These are phyloP conservation scores for Pangasius sanitwongsei DNA, from an alignment of 2,797 vertebrate species.

Conservation along the genomic window DNA sequence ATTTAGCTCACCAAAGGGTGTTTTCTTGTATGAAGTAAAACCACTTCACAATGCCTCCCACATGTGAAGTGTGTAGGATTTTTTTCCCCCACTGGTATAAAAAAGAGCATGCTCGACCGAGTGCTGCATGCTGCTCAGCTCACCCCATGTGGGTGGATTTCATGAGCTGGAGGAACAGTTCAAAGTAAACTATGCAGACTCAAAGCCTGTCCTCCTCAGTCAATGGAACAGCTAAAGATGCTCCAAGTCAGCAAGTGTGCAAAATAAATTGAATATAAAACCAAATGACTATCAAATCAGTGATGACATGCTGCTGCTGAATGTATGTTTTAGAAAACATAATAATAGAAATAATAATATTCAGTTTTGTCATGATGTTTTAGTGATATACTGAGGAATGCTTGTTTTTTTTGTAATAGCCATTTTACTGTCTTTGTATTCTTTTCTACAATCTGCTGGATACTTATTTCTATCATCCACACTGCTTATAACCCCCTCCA, in stretches of 20 bases:
- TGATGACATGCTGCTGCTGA: neutral
- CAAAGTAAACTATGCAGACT: constrained; percentile 52
- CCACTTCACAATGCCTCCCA: constrained; percentile 71
- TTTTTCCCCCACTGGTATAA: constrained; percentile 57
- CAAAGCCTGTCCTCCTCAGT: constrained; percentile 52
- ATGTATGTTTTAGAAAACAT: neutral
- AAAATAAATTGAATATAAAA: constrained; percentile 22
- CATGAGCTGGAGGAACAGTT: constrained; percentile 44
- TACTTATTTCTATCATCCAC: neutral
- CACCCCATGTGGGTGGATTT: constrained; percentile 53
- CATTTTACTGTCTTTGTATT: neutral
- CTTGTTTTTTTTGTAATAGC: neutral
- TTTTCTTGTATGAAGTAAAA: constrained; percentile 68
- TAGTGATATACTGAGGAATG: neutral
- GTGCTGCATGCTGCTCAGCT: constrained; percentile 38
- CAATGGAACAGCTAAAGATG: constrained; percentile 47
- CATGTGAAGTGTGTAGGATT: constrained; percentile 67
- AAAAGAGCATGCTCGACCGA: constrained; percentile 44
- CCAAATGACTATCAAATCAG: neutral
- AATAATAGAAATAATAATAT: neutral
- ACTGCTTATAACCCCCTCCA: neutral
- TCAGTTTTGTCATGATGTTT: neutral
- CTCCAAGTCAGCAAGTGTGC: constrained; percentile 18
- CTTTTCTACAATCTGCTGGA: neutral
- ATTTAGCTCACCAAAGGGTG: constrained; percentile 64